phyloP scores from a whole-genome alignment of 2,113 vertebrate species.

The Lamprotornis superbus region DNA sequence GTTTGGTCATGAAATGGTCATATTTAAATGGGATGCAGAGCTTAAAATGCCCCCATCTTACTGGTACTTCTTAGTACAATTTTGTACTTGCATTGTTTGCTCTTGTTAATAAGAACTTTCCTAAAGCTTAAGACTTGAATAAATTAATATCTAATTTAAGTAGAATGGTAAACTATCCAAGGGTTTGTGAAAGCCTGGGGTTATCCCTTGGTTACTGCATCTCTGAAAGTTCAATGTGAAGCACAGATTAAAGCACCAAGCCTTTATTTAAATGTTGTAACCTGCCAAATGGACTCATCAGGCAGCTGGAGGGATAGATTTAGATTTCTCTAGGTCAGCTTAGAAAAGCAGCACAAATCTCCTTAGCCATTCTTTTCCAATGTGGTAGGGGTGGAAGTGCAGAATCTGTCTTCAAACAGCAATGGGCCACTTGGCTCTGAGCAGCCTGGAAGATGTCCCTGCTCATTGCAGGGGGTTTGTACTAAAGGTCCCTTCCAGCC shows the following conservation, averaged over 20 bases:
- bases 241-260: neutral
- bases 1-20: neutral
- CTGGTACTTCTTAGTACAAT: neutral
- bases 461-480: neutral
- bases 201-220: neutral
- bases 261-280: neutral
- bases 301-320: neutral
- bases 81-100: neutral
- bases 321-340: neutral
- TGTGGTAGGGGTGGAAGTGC: neutral
- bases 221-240: neutral
- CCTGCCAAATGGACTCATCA: neutral
- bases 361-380: accelerated
- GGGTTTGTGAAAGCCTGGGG: neutral
- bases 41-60: neutral
- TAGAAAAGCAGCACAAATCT: neutral
- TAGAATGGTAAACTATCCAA: neutral
- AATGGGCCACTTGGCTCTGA: neutral
- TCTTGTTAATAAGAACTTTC: neutral
- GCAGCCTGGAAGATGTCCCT: neutral
- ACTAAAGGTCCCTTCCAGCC: no score
- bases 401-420: neutral
- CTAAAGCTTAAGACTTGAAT: neutral
- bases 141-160: conserved; percentile 19
- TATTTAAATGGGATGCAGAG: neutral